Evolutionary conservation across 2,113 vertebrate genomes (phyloP).

Genomic region (Myrmophylax atrothorax): DNA sequence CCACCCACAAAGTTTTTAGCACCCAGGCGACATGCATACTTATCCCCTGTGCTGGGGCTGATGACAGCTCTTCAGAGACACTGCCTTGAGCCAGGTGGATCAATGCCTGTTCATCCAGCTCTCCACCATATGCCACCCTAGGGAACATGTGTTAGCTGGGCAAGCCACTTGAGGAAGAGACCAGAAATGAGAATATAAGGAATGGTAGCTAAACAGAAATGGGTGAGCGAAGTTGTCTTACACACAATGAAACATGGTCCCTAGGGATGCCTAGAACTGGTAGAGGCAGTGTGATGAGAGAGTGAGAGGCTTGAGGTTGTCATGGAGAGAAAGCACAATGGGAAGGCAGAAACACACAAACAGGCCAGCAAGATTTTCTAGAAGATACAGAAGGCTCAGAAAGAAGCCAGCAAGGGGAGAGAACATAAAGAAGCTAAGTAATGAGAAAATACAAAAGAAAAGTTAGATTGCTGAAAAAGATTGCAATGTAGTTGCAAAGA

Average conservation of each 20-base stretch:
- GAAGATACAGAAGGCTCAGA: not conserved
- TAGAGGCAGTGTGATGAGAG: not conserved
- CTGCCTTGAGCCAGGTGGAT: not conserved
- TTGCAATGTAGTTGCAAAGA: not conserved
- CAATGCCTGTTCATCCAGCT: not conserved
- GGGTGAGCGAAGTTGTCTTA: not conserved
- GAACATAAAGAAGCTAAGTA: not conserved
- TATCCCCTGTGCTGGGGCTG: not conserved
- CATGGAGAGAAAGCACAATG: not conserved
- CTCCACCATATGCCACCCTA: not conserved
- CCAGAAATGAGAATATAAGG: not conserved
- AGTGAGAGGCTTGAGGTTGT: not conserved
- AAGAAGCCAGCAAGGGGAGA: not conserved
- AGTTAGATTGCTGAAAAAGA: not conserved
- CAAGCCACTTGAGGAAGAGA: not conserved
- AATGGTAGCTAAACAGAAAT: not conserved
- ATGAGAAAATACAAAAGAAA: not conserved
- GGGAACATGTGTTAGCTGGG: not conserved
- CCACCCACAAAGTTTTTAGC: not conserved
- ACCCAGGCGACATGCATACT: fast-evolving
- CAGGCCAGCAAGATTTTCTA: not conserved
- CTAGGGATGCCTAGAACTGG: not conserved
- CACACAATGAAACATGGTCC: not conserved
- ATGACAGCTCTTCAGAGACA: not conserved
- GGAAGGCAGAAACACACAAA: not conserved